Conservation (phyloP, 1,140 invertebrate species). For the Bombyx mori region DNA sequence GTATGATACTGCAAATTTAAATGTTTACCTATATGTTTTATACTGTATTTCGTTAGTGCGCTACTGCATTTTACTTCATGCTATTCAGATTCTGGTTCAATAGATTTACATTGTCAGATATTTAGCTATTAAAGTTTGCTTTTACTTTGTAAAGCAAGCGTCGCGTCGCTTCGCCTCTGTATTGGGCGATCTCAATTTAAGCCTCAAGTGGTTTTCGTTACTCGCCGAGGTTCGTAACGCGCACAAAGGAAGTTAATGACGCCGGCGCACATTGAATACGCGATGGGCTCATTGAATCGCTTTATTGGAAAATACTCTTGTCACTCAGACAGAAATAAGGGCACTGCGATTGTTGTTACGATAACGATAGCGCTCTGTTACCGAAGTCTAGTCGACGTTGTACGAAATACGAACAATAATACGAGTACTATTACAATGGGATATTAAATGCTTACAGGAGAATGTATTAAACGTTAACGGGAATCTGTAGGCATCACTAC, state of each 20-base stretch:
- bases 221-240: slow-evolving; percentile 31
- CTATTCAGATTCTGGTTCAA: too few species aligned
- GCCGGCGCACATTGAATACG: slow-evolving; percentile 37
- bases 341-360: slow-evolving; percentile 20
- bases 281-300: slow-evolving; percentile 27
- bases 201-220: slow-evolving; percentile 43
- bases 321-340: slow-evolving; percentile 22
- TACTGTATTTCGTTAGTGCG: too few species aligned
- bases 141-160: background rate
- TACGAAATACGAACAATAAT: too few species aligned
- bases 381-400: background rate
- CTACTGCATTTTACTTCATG: too few species aligned
- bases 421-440: too few species aligned
- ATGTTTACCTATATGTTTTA: too few species aligned
- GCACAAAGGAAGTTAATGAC: slow-evolving; percentile 52
- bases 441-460: too few species aligned
- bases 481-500: too few species aligned
- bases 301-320: slow-evolving; percentile 41
- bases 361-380: background rate
- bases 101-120: too few species aligned
- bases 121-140: too few species aligned
- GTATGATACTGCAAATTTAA: too few species aligned
- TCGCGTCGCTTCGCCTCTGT: slow-evolving; percentile 11
- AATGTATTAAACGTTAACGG: too few species aligned
- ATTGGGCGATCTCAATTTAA: slow-evolving; percentile 45